Conservation (phyloP, 2,797 vertebrate genomes). For the Syngnathus acus region DNA sequence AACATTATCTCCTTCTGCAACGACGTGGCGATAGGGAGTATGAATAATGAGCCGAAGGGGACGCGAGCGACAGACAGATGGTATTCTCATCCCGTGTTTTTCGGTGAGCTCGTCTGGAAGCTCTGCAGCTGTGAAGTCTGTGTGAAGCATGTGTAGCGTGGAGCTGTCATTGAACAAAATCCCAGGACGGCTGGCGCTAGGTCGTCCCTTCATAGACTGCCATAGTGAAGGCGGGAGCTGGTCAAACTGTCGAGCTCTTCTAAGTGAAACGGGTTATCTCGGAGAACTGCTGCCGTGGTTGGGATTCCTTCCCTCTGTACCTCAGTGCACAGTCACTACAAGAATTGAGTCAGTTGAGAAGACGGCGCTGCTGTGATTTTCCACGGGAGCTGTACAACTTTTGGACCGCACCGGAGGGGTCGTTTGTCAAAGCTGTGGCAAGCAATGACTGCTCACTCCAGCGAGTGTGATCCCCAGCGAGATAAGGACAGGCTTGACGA, state of each 20-base stretch:
- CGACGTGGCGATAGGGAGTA: conserved; percentile 41
- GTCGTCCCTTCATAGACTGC: conserved; percentile 8
- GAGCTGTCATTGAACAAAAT: conserved; percentile 48
- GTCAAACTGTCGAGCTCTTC: background rate
- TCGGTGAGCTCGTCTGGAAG: conserved; percentile 39
- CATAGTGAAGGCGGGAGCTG: too few relatives aligned
- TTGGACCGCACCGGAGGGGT: conserved; percentile 24
- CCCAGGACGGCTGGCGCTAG: conserved; percentile 21
- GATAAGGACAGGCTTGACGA: conserved; percentile 51
- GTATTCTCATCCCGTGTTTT: conserved; percentile 57
- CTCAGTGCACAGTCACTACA: background rate
- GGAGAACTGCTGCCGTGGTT: conserved; percentile 39
- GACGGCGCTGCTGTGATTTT: background rate
- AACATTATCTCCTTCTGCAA: conserved; percentile 42
- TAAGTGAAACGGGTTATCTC: conserved; percentile 50
- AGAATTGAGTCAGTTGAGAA: background rate
- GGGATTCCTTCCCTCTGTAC: background rate
- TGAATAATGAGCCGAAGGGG: conserved; percentile 68
- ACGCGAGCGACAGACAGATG: conserved; percentile 52
- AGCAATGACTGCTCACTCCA: conserved; percentile 42
- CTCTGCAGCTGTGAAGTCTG: conserved; percentile 42
- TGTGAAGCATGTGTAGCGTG: conserved; percentile 26
- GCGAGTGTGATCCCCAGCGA: conserved; percentile 50
- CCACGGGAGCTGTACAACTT: conserved; percentile 13
- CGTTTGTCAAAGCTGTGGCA: conserved; percentile 34